Percentiles rank a stretch among this genome's conserved stretches.
These are phyloP conservation scores for Griposia aprilina DNA, from an alignment of 2,888 invertebrate genomes.

Conservation along the genomic window DNA sequence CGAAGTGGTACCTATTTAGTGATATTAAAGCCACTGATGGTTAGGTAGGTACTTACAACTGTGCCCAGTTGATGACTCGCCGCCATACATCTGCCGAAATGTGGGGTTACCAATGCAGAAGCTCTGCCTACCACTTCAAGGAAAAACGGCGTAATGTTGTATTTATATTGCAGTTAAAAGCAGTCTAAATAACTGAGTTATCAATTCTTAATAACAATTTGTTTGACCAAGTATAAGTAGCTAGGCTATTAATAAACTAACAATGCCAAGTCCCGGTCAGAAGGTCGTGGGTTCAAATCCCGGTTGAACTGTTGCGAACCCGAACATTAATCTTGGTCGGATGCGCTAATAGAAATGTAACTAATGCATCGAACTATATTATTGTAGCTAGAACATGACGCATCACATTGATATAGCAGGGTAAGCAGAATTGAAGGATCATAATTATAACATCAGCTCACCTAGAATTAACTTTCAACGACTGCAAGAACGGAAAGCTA, in stretches of 20 bases:
- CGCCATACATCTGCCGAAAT: not conserved
- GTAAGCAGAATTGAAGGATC: not conserved
- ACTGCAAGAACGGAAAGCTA: not conserved
- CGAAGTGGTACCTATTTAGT: not conserved
- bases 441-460: not conserved
- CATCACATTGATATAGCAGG: not conserved
- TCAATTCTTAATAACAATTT: constrained; percentile 5
- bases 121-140: not conserved
- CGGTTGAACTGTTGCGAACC: constrained; percentile 54
- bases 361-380: constrained; percentile 29
- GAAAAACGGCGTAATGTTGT: not conserved
- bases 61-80: not conserved
- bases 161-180: not conserved
- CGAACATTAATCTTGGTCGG: constrained; percentile 53
- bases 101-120: not conserved
- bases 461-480: not conserved
- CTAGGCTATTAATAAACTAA: constrained; percentile 19
- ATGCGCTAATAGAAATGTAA: constrained; percentile 50
- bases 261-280: constrained; percentile 25
- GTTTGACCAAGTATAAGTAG: constrained; percentile 1
- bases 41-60: not conserved
- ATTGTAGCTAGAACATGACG: not conserved
- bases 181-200: not conserved
- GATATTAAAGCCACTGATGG: not conserved
- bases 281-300: constrained; percentile 62